phyloP scores from a whole-genome alignment of 2,888 invertebrate species.

The Scrobipalpa atriplicella region DNA sequence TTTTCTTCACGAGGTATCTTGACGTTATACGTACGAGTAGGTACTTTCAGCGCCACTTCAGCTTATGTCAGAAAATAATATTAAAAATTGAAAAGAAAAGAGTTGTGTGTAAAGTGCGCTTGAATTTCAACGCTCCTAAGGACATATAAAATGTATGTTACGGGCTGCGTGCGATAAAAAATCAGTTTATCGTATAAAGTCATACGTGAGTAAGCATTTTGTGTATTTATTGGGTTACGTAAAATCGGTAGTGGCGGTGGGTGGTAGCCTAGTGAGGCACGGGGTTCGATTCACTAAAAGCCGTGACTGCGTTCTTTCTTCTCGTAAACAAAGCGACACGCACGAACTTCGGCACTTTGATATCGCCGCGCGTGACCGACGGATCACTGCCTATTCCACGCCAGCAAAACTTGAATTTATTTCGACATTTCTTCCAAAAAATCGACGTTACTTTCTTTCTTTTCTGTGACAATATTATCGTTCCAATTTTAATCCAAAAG shows the following conservation, averaged over 20 bases:
- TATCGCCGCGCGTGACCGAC: slow-evolving; percentile 26
- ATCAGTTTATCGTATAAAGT: neutral
- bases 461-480: neutral
- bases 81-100: no score
- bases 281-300: slow-evolving; percentile 17
- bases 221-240: slow-evolving; percentile 8
- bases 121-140: neutral
- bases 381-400: slow-evolving; percentile 16
- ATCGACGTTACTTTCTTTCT: neutral
- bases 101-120: neutral
- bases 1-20: neutral
- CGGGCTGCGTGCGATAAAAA: neutral
- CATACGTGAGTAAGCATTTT: slow-evolving; percentile 10
- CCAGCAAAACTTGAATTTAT: slow-evolving; percentile 7
- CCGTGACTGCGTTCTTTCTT: slow-evolving; percentile 25
- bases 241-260: slow-evolving; percentile 14
- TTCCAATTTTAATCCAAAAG: neutral
- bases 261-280: neutral
- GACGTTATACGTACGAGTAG: neutral
- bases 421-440: slow-evolving; percentile 3
- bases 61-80: slow-evolving; percentile 2
- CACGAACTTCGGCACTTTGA: slow-evolving; percentile 25
- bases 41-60: neutral
- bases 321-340: slow-evolving; percentile 30
- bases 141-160: neutral